Evolutionary conservation across 2,888 invertebrate genomes (phyloP).

Genomic region (Caenorhabditis sp.): DNA sequence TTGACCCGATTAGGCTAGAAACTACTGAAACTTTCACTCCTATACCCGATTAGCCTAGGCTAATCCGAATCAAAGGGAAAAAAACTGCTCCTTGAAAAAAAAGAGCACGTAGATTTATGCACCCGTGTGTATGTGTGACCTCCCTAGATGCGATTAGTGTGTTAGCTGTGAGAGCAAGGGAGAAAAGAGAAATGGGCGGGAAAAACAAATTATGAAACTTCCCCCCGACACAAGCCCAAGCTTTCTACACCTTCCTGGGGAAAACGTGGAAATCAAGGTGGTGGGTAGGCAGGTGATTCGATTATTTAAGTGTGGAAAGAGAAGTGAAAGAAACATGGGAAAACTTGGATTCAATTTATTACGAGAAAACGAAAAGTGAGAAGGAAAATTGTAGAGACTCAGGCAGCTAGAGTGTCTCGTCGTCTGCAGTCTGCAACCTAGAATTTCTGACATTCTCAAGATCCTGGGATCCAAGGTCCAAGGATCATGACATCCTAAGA

Average conservation of each 20-base stretch:
- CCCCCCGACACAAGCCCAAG: background rate
- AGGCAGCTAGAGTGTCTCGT: too few species aligned
- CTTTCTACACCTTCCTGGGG: background rate
- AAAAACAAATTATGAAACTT: constrained; percentile 40
- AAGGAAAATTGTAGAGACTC: too few species aligned
- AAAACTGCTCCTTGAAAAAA: background rate
- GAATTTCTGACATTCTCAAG: too few species aligned
- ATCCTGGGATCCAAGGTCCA: too few species aligned
- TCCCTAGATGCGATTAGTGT: constrained; percentile 5
- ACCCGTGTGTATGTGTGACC: background rate
- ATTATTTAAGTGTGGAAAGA: constrained; percentile 21
- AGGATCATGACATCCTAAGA: too few species aligned
- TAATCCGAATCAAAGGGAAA: too few species aligned
- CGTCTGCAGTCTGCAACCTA: too few species aligned
- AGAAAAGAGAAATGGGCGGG: background rate
- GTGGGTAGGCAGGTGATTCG: constrained; percentile 24
- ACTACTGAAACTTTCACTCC: too few species aligned
- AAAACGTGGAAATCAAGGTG: background rate
- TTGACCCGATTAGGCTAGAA: too few species aligned
- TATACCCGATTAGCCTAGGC: too few species aligned
- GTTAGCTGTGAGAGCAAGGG: background rate
- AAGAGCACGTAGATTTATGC: background rate
- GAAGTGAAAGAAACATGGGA: constrained; percentile 14
- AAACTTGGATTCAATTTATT: background rate
- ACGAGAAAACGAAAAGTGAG: too few species aligned